A percentile compares a stretch with the other conserved stretches of the same genome.
These are phyloP conservation scores for Heloderma charlesbogerti DNA, from an alignment of 2,113 vertebrate genomes.

Conservation along the genomic window DNA sequence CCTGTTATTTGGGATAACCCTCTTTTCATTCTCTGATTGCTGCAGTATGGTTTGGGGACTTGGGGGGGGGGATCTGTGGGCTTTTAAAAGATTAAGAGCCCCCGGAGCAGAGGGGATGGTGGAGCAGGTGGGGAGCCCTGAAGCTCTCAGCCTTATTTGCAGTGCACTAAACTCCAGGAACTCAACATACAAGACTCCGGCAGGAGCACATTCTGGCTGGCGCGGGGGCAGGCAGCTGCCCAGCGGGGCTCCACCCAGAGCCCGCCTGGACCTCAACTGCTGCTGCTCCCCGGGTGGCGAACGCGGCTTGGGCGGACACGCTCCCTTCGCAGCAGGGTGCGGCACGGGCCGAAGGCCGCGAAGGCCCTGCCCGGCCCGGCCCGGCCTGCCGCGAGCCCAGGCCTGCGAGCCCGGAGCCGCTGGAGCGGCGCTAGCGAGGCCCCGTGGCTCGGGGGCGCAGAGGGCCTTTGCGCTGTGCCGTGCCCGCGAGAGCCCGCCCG, in stretches of 20 bases:
- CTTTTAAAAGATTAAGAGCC: slow-evolving; percentile 41
- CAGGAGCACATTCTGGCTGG: too few relatives aligned
- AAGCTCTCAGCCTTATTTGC: not conserved
- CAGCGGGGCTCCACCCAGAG: not conserved
- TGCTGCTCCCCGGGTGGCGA: not conserved
- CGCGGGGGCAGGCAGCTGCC: not conserved
- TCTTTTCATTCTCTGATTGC: slow-evolving; percentile 21
- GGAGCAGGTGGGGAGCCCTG: not conserved
- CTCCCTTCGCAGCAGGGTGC: not conserved
- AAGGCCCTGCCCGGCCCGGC: not conserved
- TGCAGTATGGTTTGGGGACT: slow-evolving; percentile 1
- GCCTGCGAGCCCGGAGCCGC: not conserved
- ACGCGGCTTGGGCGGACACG: not conserved
- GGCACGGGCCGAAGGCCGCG: not conserved
- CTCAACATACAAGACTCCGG: not conserved
- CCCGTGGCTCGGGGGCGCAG: not conserved
- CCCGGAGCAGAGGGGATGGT: slow-evolving; percentile 12
- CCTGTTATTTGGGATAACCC: slow-evolving; percentile 9
- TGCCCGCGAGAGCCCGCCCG: not conserved
- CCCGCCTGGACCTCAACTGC: not conserved
- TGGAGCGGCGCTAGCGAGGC: not conserved
- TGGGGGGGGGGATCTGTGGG: not conserved
- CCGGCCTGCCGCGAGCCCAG: not conserved
- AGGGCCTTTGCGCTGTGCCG: not conserved
- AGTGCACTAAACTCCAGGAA: not conserved